Evolutionary conservation across 2,113 vertebrate genomes (phyloP), one percentile per base, ranked within the genome.

Genomic region (Pelodiscus sinensis): DNA sequence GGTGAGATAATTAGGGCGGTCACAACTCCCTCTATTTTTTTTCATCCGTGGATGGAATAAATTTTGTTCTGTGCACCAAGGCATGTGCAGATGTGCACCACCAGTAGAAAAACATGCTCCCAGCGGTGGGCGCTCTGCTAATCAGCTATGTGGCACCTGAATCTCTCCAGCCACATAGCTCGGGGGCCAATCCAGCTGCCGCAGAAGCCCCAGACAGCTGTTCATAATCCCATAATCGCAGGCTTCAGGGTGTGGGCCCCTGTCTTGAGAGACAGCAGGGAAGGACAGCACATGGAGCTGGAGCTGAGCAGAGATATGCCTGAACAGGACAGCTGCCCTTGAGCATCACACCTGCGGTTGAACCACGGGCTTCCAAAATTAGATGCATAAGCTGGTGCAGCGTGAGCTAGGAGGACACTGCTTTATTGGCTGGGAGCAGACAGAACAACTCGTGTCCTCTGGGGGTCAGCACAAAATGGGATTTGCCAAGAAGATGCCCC

Each of bases 131-230:
- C 6, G 5, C 44, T 44, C 44, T 44, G 44, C 44, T 44, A 44
- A 44, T 44, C 44, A 44, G 44, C 44, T 44, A 44, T 6, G 44
- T 44, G 44, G 44, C 44, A 44, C 44, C 44, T 44, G 44, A 44
- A 44, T 44, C 44, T 44, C 4, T 44, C 44, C 44, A 44, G 44
- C 44, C 44, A 44, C 44, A 44, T 6, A 44, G 44, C 44, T 44
- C 44, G 6, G 44, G 52, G 52, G 31, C 31, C 31, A 68, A n/a
- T 19, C 65, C 31, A 68, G 65, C 16, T 68, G 16, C 60, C 60
- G 15, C 60, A 2, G 62, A 65, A 12, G 14, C 14, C 15, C 29
- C n/a, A 2, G 31, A 71, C 0, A 6, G 60, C 0, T 87, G 31
- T 9, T 56, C 65, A 35, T 35, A 35, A 71, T n/a, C 16, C 10